Percentiles rank a stretch among this genome's conserved stretches.
These are phyloP conservation scores for Cladopsammia gracilis DNA, from an alignment of 64 coral and sea anemone species.

Conservation along the genomic window DNA sequence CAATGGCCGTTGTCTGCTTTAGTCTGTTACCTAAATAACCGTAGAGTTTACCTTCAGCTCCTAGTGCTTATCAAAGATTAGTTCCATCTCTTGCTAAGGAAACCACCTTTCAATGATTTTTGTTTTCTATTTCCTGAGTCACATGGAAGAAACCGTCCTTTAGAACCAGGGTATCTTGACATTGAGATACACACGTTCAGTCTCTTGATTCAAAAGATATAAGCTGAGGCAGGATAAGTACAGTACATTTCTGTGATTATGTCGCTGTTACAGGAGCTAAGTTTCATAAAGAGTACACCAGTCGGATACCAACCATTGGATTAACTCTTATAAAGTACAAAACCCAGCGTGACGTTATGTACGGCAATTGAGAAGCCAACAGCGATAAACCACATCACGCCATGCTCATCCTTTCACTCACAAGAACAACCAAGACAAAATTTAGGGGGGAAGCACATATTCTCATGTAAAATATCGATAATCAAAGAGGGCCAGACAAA, in stretches of 20 bases:
- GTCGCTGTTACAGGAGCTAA: background rate
- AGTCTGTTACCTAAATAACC: background rate
- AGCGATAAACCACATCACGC: constrained; percentile 41
- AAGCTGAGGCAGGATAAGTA: background rate
- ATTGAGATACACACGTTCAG: background rate
- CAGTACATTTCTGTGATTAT: background rate
- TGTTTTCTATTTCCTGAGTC: constrained; percentile 2
- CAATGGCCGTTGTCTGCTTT: background rate
- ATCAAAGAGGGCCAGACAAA: background rate
- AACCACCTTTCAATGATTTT: background rate
- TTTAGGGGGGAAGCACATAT: background rate
- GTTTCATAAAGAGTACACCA: background rate
- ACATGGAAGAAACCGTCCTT: background rate
- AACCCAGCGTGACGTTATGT: constrained; percentile 29
- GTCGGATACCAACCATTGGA: constrained; percentile 13
- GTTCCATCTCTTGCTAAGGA: background rate
- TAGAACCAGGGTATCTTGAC: background rate
- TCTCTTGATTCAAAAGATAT: background rate
- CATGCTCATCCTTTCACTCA: constrained; percentile 7
- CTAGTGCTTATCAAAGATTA: background rate
- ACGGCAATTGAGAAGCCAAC: constrained; percentile 7
- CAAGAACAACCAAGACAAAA: background rate
- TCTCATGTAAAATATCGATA: background rate
- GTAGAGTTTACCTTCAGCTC: constrained; percentile 15
- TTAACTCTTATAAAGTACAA: background rate